Base-by-base conservation (phyloP, 2,888 invertebrate species). In the Cotesia congregata region DNA sequence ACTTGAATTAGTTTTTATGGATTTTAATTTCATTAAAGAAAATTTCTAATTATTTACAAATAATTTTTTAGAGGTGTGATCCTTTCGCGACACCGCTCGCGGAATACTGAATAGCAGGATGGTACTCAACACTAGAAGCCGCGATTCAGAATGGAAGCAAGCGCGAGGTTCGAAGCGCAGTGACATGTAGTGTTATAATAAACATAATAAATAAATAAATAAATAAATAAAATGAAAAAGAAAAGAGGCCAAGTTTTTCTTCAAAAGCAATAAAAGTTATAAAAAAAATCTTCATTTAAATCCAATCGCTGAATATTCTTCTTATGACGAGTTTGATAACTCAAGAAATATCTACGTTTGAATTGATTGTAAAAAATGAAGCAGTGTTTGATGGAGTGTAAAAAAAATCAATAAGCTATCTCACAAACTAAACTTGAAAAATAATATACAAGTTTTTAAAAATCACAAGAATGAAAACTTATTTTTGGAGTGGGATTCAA, bases 81-180 rank as follows among this genome's bases (percentile, higher is more conserved):
- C 77, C 80, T 78, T 77, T 79, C 81, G 76, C 81, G 82, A 80
- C 76, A 80, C 80, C 81, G 80, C 80, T 82, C 82, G 80, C 79
- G 77, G 77, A 79, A 77, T 78, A 83, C 83, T 83, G 83, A 80
- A 83, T 82, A 72, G 78, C 77, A 77, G 73, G 79, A 80, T 78
- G 76, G 77, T 81, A 77, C 76, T 76, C 77, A 76, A 76, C 78
- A 79, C 70, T 77, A 76, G 78, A 70, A 74, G 72, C 76, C 71
- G 70, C 71, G 69, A n/a, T 40, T 59, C 6, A 59, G 68, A 65
- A 50, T 39, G 73, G 73, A 68, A 72, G 69, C 73, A 69, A 79
- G 79, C 79, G 77, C 77, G 59, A 73, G 75, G 77, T 67, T 60
- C 67, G 70, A 61, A 73, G 75, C 77, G 77, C 67, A 71, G 67